Base-by-base conservation (phyloP, 92 coral and sea anemone species). In the Parazoanthus atlanticus region DNA sequence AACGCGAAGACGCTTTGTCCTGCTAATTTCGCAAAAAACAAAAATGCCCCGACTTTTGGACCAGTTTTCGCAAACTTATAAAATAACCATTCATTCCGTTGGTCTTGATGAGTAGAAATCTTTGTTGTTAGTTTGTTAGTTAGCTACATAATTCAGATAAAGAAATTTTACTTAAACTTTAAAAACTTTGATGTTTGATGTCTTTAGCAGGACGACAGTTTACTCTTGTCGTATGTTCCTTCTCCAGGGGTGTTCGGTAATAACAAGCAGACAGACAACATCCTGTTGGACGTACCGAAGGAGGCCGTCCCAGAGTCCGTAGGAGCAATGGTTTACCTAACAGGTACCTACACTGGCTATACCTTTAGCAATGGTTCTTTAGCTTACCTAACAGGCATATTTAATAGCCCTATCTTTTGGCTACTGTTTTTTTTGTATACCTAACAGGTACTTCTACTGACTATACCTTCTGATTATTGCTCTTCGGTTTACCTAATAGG, bases 271-370 rank as follows among this genome's bases (percentile, higher is more conserved):
- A 46, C 80, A 0, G 95, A 94, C 71, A 77, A 43, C 82, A 93
- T 95, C 13, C 40, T 85, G 0, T 32, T 95, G 72, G 85, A 74
- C 34, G 81, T 88, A 36, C 98, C 95, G 5, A 66, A 73, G 17
- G 58, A 88, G 2, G 90, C 93, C 71, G 81, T 95, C 47, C 95
- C 94, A 41, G 94, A 89, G 21, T 95, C 98, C 15, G 85, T 95
- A 16, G 92, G 87, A 25, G 98, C 98, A 10, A 83, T 85, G 80
- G 79, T 93, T 85, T 91, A 91, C 77, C 80, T 95, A 32, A 95
- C 98, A 78, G 98, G 98, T 95, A 78, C 7, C 56, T 21, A 6
- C 1, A 21, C 67, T 3, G 26, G 17, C 7, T 8, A 15, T 0
- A 11, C 26, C 8, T 23, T 23, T 61, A 23, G n/a, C 67, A 61